Evolutionary conservation across 2,888 invertebrate genomes (phyloP).

Genomic region (Ptycholaimellus sp.): DNA sequence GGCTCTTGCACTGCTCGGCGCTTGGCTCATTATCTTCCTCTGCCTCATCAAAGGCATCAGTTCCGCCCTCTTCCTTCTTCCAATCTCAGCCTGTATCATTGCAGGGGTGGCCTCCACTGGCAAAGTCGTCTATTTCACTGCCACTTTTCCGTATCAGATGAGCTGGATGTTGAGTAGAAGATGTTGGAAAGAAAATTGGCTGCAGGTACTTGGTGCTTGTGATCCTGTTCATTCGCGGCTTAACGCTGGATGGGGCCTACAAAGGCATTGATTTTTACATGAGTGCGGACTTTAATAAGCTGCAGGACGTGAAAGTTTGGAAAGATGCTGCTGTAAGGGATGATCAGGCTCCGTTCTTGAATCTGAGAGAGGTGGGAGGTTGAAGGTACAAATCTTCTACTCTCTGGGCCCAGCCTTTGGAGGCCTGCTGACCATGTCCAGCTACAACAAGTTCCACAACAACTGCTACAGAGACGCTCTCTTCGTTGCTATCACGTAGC

Average conservation of each 20-base stretch:
- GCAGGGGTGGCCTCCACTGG: too few relatives aligned
- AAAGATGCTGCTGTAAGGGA: slow-evolving; percentile 21
- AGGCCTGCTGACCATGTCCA: slow-evolving; percentile 24
- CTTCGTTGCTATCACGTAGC: slow-evolving; percentile 1
- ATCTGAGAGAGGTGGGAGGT: too few relatives aligned
- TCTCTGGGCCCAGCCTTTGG: slow-evolving; percentile 26
- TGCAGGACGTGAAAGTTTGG: slow-evolving; percentile 16
- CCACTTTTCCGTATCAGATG: slow-evolving; percentile 3
- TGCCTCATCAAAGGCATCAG: slow-evolving; percentile 4
- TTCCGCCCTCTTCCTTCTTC: too few relatives aligned
- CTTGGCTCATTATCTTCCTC: slow-evolving; percentile 2
- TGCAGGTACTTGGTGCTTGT: neutral
- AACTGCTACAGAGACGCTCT: slow-evolving; percentile 37
- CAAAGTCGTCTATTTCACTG: slow-evolving; percentile 3
- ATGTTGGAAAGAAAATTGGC: too few relatives aligned
- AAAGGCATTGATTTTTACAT: slow-evolving; percentile 4
- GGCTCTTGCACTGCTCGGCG: neutral
- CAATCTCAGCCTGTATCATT: too few relatives aligned
- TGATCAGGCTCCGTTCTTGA: too few relatives aligned
- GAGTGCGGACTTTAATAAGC: neutral
- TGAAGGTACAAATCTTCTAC: slow-evolving; percentile 26
- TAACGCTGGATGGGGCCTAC: slow-evolving; percentile 2
- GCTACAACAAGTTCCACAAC: slow-evolving; percentile 20
- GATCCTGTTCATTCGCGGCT: neutral
- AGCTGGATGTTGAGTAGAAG: too few relatives aligned